Evolutionary conservation across 2,797 vertebrate genomes (phyloP).

Genomic region (Molothrus aeneus): DNA sequence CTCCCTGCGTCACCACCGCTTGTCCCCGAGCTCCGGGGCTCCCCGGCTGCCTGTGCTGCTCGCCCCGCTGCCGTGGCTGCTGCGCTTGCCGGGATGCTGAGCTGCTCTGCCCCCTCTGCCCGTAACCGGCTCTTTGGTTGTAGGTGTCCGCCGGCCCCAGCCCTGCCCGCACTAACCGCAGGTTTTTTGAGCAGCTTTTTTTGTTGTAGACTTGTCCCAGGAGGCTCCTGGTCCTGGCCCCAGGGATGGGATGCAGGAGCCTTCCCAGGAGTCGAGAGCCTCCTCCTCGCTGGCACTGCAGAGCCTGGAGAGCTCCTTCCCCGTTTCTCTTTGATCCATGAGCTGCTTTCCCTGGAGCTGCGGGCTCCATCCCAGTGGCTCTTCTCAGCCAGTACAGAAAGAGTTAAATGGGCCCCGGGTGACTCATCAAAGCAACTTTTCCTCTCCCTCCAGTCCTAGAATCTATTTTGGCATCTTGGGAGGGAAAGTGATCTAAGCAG

Average conservation of each 20-base stretch:
- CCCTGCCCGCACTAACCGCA: neutral
- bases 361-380: neutral
- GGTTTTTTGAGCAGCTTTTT: conserved; percentile 50
- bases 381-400: conserved; percentile 14
- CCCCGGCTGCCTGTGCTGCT: neutral
- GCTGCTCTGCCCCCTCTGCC: conserved; percentile 1
- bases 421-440: conserved; percentile 62
- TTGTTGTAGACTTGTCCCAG: neutral
- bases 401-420: conserved; percentile 44
- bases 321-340: neutral
- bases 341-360: neutral
- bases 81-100: neutral
- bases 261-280: neutral
- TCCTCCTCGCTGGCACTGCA: neutral
- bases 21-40: neutral
- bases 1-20: neutral
- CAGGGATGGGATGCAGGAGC: neutral
- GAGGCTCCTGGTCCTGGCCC: neutral
- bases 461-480: conserved; percentile 57
- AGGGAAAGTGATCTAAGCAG: conserved; percentile 39
- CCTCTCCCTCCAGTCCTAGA: conserved; percentile 47
- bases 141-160: neutral
- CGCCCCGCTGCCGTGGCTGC: neutral
- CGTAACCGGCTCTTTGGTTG: neutral
- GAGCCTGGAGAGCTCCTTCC: neutral